phyloP scores from a whole-genome alignment of 2,888 invertebrate genomes.

The Nomada fabriciana region DNA sequence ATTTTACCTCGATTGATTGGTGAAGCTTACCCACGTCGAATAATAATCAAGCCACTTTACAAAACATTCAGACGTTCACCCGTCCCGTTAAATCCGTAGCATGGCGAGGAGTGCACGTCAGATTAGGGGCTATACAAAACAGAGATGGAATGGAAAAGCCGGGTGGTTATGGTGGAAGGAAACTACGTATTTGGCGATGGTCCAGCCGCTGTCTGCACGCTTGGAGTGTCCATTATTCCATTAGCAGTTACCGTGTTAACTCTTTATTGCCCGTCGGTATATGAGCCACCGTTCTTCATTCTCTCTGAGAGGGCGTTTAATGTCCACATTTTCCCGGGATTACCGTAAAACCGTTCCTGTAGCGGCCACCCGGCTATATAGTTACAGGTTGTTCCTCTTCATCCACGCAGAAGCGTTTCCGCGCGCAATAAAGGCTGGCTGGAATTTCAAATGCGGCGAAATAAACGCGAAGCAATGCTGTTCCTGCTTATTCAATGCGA shows the following conservation, averaged over 20 bases:
- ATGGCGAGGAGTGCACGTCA: neutral
- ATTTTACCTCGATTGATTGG: too few species aligned
- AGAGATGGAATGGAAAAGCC: neutral
- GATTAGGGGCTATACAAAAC: slow-evolving; percentile 5
- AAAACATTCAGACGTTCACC: neutral
- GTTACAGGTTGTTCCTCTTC: slow-evolving; percentile 23
- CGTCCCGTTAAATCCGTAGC: neutral
- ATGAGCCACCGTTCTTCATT: slow-evolving; percentile 76
- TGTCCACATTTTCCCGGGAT: slow-evolving; percentile 66
- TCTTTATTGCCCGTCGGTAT: slow-evolving; percentile 78
- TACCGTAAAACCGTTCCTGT: slow-evolving; percentile 66
- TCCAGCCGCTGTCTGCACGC: slow-evolving; percentile 73
- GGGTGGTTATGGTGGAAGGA: slow-evolving; percentile 49
- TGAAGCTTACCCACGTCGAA: too few species aligned
- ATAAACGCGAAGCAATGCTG: neutral
- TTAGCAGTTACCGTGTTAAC: slow-evolving; percentile 81
- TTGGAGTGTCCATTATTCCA: slow-evolving; percentile 81
- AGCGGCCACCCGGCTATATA: slow-evolving; percentile 17
- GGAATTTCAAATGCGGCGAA: neutral
- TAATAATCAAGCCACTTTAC: neutral
- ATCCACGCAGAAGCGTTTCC: slow-evolving; percentile 11
- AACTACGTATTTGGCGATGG: slow-evolving; percentile 77
- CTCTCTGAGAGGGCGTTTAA: slow-evolving; percentile 66
- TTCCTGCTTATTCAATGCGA: neutral
- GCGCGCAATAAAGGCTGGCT: neutral